Conservation (phyloP, 2,888 invertebrate genomes). For the Macroteleia sp. region DNA sequence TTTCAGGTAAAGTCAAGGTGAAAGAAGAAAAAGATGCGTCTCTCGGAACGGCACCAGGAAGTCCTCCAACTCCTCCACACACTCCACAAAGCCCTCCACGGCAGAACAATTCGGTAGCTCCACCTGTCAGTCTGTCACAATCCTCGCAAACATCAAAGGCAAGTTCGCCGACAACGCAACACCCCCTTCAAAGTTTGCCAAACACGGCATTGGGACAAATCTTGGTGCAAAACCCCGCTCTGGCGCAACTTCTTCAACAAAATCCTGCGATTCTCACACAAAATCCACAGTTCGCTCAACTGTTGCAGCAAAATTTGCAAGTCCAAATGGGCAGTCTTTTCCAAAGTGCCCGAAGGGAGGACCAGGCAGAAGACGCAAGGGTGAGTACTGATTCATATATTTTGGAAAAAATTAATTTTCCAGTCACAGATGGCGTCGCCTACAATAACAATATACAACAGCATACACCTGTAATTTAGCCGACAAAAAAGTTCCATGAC, state of each 20-base stretch:
- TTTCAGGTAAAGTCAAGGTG: slow-evolving; percentile 78
- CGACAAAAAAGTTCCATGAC: slow-evolving; percentile 39
- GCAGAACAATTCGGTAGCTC: slow-evolving; percentile 69
- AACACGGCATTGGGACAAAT: slow-evolving; percentile 80
- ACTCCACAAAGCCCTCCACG: slow-evolving; percentile 82
- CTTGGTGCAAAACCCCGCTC: slow-evolving; percentile 79
- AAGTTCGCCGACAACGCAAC: slow-evolving; percentile 59
- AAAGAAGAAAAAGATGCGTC: slow-evolving; percentile 81
- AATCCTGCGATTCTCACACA: slow-evolving; percentile 80
- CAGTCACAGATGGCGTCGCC: slow-evolving; percentile 32
- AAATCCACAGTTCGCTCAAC: slow-evolving; percentile 80
- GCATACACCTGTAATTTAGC: slow-evolving; percentile 56
- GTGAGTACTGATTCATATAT: slow-evolving; percentile 70
- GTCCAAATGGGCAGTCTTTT: slow-evolving; percentile 81
- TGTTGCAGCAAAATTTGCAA: slow-evolving; percentile 81
- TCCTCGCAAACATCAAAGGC: slow-evolving; percentile 74
- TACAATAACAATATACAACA: slow-evolving; percentile 24
- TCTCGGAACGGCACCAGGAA: slow-evolving; percentile 80
- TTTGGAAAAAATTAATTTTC: slow-evolving; percentile 15
- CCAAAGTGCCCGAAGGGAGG: slow-evolving; percentile 75
- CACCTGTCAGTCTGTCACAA: slow-evolving; percentile 56
- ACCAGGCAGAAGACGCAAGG: slow-evolving; percentile 77
- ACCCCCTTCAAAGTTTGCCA: slow-evolving; percentile 70
- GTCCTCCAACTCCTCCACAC: slow-evolving; percentile 82
- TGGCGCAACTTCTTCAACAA: slow-evolving; percentile 80